Evolutionary conservation across 1,140 invertebrate species (phyloP), one percentile per base, ranked within the genome.

Genomic region (Archivesica marissinica): DNA sequence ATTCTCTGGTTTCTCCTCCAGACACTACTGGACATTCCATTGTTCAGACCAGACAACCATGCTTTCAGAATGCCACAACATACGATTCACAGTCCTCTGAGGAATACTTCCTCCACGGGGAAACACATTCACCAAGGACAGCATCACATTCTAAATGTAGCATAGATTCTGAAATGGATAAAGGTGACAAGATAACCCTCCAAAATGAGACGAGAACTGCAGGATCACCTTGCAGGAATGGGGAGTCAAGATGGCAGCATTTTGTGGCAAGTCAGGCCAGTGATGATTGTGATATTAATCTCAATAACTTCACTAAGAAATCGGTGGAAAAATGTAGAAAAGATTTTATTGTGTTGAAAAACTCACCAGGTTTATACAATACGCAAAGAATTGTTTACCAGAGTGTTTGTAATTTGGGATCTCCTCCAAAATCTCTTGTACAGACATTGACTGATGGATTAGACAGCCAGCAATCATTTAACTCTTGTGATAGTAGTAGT

Each of bases 231-330:
- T n/a, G n/a, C n/a, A n/a, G n/a, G n/a, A n/a, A n/a, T n/a, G n/a
- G 28, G 3, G 35, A n/a, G 17, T 86, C 85, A 61, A 88, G 78
- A 54, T 88, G 87, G 87, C 50, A 68, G 20, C 80, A 70, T 44
- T 88, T 77, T 72, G 30, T 81, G 11, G 52, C 23, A 2, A 66
- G 75, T 47, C 84, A 86, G 41, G 25, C 68, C 25, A 64, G 79
- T 64, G 86, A 88, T 56, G 74, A 85, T 11, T 61, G 52, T 64
- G 41, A 79, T 0, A 68, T 83, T 35, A 39, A 56, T 38, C 68
- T 88, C 25, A 33, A 82, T 47, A 47, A 70, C 25, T 74, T 80
- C 9, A 78, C 76, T 83, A 64, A 78, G 38, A 52, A 68, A 23
- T 56, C 20, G 9, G 72, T 2, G 9, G 41, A 30, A 33, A 59